These are phyloP conservation scores for Sarcophaga carnaria DNA, from an alignment of 2,888 invertebrate genomes.

Conservation along the genomic window DNA sequence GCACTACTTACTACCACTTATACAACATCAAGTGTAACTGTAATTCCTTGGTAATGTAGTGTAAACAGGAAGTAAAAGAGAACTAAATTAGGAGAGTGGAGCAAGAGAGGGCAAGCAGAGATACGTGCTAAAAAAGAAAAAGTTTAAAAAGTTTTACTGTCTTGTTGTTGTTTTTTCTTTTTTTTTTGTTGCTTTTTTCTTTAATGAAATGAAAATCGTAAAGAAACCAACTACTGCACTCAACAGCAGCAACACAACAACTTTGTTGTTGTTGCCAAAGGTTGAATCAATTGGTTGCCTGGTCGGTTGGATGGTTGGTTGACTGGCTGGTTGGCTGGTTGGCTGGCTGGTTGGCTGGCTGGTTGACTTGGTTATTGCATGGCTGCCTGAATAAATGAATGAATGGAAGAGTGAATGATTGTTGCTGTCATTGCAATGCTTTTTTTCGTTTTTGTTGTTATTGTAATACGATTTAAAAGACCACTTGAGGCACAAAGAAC, in stretches of 20 bases:
- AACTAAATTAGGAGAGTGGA: not conserved
- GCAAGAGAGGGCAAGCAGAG: not conserved
- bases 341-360: not conserved
- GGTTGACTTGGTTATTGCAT: slow-evolving; percentile 2
- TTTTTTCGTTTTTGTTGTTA: not conserved
- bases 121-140: not conserved
- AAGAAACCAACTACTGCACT: not conserved
- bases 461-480: slow-evolving; percentile 5
- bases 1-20: slow-evolving; percentile 14
- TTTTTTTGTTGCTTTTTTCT: too few relatives aligned
- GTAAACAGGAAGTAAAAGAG: slow-evolving; percentile 44
- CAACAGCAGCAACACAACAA: slow-evolving; percentile 2
- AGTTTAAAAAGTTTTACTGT: slow-evolving; percentile 17
- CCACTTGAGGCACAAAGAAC: slow-evolving; percentile 36
- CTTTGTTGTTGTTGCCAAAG: slow-evolving; percentile 19
- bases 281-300: slow-evolving; percentile 9
- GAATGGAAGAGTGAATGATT: not conserved
- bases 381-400: slow-evolving; percentile 5
- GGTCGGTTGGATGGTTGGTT: slow-evolving; percentile 34
- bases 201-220: slow-evolving; percentile 23
- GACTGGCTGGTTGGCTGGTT: not conserved
- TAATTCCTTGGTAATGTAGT: slow-evolving; percentile 45
- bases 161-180: too few relatives aligned
- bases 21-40: slow-evolving; percentile 14
- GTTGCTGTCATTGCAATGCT: not conserved